These are phyloP conservation scores for Achlya flavicornis DNA, from an alignment of 2,888 invertebrate genomes.

Conservation along the genomic window DNA sequence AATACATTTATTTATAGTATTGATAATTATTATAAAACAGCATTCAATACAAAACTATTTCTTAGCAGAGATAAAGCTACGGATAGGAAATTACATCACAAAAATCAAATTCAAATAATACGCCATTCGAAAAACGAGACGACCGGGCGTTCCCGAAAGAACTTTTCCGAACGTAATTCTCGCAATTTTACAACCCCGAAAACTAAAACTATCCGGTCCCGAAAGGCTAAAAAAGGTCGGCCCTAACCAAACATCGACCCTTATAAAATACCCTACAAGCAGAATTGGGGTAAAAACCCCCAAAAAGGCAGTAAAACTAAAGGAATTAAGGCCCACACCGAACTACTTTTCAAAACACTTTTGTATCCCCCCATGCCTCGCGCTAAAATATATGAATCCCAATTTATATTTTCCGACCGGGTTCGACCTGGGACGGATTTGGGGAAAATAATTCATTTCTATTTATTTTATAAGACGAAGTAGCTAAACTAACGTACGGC, in stretches of 20 bases:
- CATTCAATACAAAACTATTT: neutral
- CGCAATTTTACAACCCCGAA: constrained; percentile 63
- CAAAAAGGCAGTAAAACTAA: constrained; percentile 84
- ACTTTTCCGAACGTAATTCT: constrained; percentile 66
- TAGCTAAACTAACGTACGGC: too few relatives aligned
- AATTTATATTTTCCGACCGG: constrained; percentile 79
- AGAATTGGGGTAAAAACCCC: constrained; percentile 72
- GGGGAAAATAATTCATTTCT: constrained; percentile 2
- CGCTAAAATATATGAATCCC: constrained; percentile 80
- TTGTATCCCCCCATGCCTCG: constrained; percentile 57
- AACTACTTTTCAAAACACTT: constrained; percentile 83
- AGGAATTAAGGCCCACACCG: constrained; percentile 75
- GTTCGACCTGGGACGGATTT: constrained; percentile 49
- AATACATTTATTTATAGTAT: too few relatives aligned
- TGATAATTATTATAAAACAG: neutral
- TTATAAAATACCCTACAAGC: constrained; percentile 70
- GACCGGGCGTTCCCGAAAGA: constrained; percentile 45
- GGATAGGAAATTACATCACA: constrained; percentile 19
- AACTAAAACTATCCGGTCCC: constrained; percentile 75
- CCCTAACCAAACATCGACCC: constrained; percentile 82
- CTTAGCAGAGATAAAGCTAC: neutral
- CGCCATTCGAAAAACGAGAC: constrained; percentile 50
- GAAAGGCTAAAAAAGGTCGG: constrained; percentile 79
- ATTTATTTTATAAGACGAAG: too few relatives aligned
- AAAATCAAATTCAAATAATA: constrained; percentile 40